A percentile compares a stretch with the other conserved stretches of the same genome.
Evolutionary conservation across 1,140 invertebrate genomes (phyloP).

Genomic region (Drosophila fuyamai): DNA sequence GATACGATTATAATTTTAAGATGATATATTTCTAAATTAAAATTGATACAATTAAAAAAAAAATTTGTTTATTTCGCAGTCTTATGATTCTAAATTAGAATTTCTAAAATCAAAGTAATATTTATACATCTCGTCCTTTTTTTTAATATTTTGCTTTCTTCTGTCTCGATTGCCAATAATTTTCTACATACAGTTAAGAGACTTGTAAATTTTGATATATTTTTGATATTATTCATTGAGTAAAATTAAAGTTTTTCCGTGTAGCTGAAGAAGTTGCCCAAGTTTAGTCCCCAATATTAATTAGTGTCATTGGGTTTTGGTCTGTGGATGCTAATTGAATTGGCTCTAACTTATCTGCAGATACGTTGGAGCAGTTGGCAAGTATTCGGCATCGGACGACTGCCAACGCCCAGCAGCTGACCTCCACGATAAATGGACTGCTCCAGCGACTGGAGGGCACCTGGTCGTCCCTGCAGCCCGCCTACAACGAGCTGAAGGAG

Average conservation of each 20-base stretch:
- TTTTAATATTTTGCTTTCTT: too few species aligned
- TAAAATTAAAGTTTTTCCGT: neutral
- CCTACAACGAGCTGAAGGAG: slow-evolving; percentile 67
- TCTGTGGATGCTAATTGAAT: slow-evolving; percentile 61
- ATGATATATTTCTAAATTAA: too few species aligned
- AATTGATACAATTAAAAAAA: too few species aligned
- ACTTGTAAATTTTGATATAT: too few species aligned
- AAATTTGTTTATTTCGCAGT: too few species aligned
- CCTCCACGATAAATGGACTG: slow-evolving; percentile 73
- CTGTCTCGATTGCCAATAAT: too few species aligned
- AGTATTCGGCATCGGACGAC: slow-evolving; percentile 77
- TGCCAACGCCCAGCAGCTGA: slow-evolving; percentile 77
- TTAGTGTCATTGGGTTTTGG: slow-evolving; percentile 56
- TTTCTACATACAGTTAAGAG: too few species aligned
- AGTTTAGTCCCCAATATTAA: slow-evolving; percentile 66
- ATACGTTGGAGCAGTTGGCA: slow-evolving; percentile 79
- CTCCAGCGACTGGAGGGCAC: slow-evolving; percentile 66
- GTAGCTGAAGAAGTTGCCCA: slow-evolving; percentile 1
- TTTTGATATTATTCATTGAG: too few species aligned
- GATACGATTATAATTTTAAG: too few species aligned
- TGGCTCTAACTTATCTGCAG: slow-evolving; percentile 47
- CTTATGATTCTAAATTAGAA: too few species aligned
- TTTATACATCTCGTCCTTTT: too few species aligned
- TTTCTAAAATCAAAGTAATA: too few species aligned
- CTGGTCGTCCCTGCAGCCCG: slow-evolving; percentile 69